Base-by-base conservation (phyloP, 2,888 invertebrate species). In the Ornithoptera priamus region DNA sequence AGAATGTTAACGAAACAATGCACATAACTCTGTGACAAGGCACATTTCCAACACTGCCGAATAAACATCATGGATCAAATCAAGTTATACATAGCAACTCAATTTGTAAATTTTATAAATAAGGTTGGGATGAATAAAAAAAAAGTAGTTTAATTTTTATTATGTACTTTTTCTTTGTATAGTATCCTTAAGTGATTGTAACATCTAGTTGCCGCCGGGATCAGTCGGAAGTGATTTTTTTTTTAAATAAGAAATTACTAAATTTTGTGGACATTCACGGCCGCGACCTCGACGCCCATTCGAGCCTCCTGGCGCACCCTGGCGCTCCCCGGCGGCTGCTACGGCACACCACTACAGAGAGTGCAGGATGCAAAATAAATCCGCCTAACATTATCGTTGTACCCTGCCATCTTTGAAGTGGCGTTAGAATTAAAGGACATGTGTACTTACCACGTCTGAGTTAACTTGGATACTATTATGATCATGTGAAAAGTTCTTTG, bases 31-130 rank as follows among this genome's bases (percentile, higher is more conserved):
- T 85, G 86, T 87, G 87, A 90, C 93, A 92, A 93, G 93, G 93
- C 93, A 93, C 93, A 93, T 93, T 90, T 93, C 93, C 89, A 92
- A 82, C 91, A 92, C 90, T 91, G 93, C 92, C 93, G 90, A 90
- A 85, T 86, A 82, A 82, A 83, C 82, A 85, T 82, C 83, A 84
- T 80, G 80, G 78, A 80, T 79, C 76, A 83, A 82, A 84, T 56
- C 42, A 69, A 62, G 62, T 66, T 66, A 82, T 79, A 78, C 80
- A 83, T 83, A 81, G 79, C 79, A 85, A 86, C 81, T 84, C 86
- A 84, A 84, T 87, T 86, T 90, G 90, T 90, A 90, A 83, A 86
- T 85, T 86, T 85, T 87, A 87, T 90, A 88, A 82, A 81, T 90
- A 89, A 90, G 89, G 85, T 88, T 87, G 87, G 86, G 86, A 85